These are phyloP conservation scores for Polydrusus pterygomalis DNA, from an alignment of 2,888 invertebrate species.

Conservation along the genomic window DNA sequence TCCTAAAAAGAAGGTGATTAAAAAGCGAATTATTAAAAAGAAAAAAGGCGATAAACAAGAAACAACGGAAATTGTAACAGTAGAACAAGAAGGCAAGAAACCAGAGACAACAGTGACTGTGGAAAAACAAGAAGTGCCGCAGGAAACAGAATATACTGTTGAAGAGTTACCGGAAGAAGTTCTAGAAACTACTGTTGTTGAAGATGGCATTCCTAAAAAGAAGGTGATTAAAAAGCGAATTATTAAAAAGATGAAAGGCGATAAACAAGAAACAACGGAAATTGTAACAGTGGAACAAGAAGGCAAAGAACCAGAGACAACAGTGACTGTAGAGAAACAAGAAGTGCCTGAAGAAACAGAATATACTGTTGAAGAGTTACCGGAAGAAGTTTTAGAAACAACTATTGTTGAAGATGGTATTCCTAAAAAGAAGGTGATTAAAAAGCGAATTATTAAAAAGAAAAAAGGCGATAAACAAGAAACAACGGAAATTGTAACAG, in stretches of 20 bases:
- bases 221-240: slow-evolving; percentile 67
- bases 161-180: slow-evolving; percentile 59
- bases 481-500: slow-evolving; percentile 67
- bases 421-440: slow-evolving; percentile 59
- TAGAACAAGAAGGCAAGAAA: slow-evolving; percentile 69
- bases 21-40: slow-evolving; percentile 21
- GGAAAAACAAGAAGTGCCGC: slow-evolving; percentile 40
- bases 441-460: slow-evolving; percentile 42
- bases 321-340: slow-evolving; percentile 54
- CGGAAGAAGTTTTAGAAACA: slow-evolving; percentile 57
- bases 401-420: slow-evolving; percentile 52
- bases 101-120: slow-evolving; percentile 67
- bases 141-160: slow-evolving; percentile 54
- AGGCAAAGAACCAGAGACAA: slow-evolving; percentile 64
- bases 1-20: slow-evolving; percentile 59
- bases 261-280: slow-evolving; percentile 68
- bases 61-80: slow-evolving; percentile 51
- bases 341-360: slow-evolving; percentile 61
- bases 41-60: too few relatives aligned
- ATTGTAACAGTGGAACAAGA: slow-evolving; percentile 66
- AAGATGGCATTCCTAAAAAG: slow-evolving; percentile 61
- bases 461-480: slow-evolving; percentile 44
- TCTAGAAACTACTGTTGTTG: slow-evolving; percentile 66
- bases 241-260: slow-evolving; percentile 60
- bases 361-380: slow-evolving; percentile 57